These are phyloP conservation scores for Liolophura sinensis DNA, from an alignment of 1,140 invertebrate species.

Conservation along the genomic window DNA sequence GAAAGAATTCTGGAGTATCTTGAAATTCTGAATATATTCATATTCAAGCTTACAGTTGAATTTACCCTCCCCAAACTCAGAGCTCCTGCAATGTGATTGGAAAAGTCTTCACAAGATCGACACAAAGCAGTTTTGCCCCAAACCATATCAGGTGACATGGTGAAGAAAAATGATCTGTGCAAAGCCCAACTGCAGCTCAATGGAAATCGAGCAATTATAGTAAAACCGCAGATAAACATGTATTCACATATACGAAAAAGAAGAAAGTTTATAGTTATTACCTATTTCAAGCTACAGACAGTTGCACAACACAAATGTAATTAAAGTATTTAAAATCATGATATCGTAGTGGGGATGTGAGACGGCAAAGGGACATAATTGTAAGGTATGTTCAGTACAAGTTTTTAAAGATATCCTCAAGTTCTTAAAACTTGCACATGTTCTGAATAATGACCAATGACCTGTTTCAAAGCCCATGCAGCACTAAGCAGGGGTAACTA, in stretches of 20 bases:
- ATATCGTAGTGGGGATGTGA: too few species aligned
- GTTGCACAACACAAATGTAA: too few species aligned
- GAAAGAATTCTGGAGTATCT: conserved; percentile 94
- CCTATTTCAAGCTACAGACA: background rate
- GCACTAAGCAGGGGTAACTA: too few species aligned
- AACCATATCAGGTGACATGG: background rate
- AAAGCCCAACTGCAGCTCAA: background rate
- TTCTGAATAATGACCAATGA: too few species aligned
- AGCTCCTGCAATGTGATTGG: background rate
- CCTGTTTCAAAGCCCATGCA: too few species aligned
- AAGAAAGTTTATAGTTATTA: background rate
- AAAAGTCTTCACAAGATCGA: too few species aligned
- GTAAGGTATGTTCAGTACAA: too few species aligned
- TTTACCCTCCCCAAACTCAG: conserved; percentile 93
- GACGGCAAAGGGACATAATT: too few species aligned
- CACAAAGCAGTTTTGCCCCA: background rate
- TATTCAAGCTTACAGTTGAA: conserved; percentile 98
- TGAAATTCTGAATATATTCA: conserved; percentile 99
- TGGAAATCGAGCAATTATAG: background rate
- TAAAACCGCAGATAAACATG: background rate
- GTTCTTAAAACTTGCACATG: too few species aligned
- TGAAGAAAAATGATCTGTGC: background rate
- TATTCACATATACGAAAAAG: background rate
- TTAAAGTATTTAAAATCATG: too few species aligned
- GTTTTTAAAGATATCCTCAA: too few species aligned